These are phyloP conservation scores for Melitaea athalia DNA, from an alignment of 2,888 invertebrate genomes.

Conservation along the genomic window DNA sequence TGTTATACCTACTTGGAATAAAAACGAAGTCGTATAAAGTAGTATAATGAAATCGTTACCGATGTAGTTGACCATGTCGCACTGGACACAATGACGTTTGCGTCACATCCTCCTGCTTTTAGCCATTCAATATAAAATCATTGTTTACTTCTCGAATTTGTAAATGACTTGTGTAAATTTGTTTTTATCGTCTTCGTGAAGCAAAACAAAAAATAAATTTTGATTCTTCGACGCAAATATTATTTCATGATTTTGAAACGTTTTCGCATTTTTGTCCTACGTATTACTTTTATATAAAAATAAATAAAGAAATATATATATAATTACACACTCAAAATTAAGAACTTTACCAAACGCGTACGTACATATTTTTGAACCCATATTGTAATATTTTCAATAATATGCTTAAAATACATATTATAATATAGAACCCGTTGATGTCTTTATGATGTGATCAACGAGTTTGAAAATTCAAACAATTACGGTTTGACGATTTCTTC, in stretches of 20 bases:
- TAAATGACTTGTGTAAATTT: conserved; percentile 4
- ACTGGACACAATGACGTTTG: conserved; percentile 61
- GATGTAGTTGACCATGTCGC: conserved; percentile 53
- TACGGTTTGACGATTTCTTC: no score
- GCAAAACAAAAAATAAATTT: background rate
- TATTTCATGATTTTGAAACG: no score
- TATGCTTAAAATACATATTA: background rate
- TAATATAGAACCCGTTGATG: conserved; percentile 32
- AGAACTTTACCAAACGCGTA: background rate
- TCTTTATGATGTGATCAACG: conserved; percentile 26
- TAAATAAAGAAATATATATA: no score
- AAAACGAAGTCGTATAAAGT: conserved; percentile 47
- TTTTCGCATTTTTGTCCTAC: no score
- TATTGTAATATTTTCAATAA: background rate
- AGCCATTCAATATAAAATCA: conserved; percentile 39
- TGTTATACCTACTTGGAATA: conserved; percentile 42
- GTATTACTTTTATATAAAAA: no score
- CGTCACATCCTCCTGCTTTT: conserved; percentile 57
- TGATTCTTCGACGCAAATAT: no score
- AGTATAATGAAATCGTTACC: conserved; percentile 66
- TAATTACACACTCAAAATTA: no score
- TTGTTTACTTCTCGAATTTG: conserved; percentile 30
- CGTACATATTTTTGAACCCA: background rate
- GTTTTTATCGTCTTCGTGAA: background rate
- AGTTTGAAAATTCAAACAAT: background rate